Base-by-base conservation (phyloP, 2,797 vertebrate species). In the Euphonia xanthogaster region DNA sequence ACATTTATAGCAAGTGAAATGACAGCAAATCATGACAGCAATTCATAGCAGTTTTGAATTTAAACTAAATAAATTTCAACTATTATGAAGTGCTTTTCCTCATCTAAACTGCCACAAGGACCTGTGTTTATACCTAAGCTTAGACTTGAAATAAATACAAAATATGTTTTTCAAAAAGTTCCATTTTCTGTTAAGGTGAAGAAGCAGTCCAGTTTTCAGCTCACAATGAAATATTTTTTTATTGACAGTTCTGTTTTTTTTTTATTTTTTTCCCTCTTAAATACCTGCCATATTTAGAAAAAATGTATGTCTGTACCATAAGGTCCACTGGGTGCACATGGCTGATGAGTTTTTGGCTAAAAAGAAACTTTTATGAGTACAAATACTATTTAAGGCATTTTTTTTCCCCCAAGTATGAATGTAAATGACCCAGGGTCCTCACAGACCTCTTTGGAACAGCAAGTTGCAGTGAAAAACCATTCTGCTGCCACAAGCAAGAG, bases 311-410 rank as follows among this genome's bases (percentile, higher is more conserved):
- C 39, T 79, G 6, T 31, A 37, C 8, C 22, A 47, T 54, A 82
- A 63, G n/a, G 12, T 8, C 27, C 8, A 50, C 2, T 31, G 11
- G 6, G 2, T 70, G 3, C 25, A 62, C 33, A 33, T 1, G 2
- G 31, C 14, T 48, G 4, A 83, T 20, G 31, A n/a, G 9, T 15
- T 10, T 61, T 74, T 68, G 23, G 15, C 17, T 72, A 35, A 77
- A 73, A 73, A 71, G 13, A 71, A 83, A 57, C 17, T 16, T 23
- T 28, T 28, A 75, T 31, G 14, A 63, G 9, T 48, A 5, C 18
- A 60, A 82, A 79, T 11, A 50, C 9, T 30, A 7, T 35, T 31
- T 55, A 60, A 73, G 62, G 5, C 2, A 8, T 57, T 87, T 73
- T 42, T n/a, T 40, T 28, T 65, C 33, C 31, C 30, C 9, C 50